A percentile compares a stretch with the other conserved stretches of the same genome.
Evolutionary conservation across 2,888 invertebrate genomes (phyloP).

Genomic region (Drosophila prolongata): DNA sequence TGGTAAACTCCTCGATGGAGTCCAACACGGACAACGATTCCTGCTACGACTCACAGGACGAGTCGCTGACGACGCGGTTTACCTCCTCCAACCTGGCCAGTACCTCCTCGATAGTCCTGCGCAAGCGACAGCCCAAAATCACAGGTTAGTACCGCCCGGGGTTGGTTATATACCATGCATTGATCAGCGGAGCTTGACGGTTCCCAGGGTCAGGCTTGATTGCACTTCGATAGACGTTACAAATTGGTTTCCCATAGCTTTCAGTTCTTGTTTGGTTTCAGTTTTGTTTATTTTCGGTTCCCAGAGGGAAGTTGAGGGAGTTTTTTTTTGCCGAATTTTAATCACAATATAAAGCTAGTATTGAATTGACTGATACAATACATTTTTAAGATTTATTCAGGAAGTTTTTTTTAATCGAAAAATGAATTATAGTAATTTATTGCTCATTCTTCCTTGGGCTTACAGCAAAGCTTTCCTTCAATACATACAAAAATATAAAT

Average conservation of each 20-base stretch:
- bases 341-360: neutral
- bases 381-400: no score
- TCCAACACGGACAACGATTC: constrained; percentile 79
- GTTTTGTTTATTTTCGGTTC: constrained; percentile 25
- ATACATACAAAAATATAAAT: no score
- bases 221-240: constrained; percentile 47
- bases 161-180: constrained; percentile 9
- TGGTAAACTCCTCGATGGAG: constrained; percentile 65
- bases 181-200: constrained; percentile 25
- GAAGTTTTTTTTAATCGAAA: no score
- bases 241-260: constrained; percentile 40
- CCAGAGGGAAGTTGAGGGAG: neutral
- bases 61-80: constrained; percentile 65
- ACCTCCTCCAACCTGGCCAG: constrained; percentile 60
- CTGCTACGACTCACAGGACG: constrained; percentile 83
- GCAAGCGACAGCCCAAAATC: constrained; percentile 84
- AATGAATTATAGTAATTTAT: no score
- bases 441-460: no score
- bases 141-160: constrained; percentile 81
- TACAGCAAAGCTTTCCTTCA: no score
- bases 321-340: neutral
- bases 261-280: neutral
- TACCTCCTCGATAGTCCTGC: constrained; percentile 42
- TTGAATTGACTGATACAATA: neutral
- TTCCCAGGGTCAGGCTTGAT: constrained; percentile 63